Evolutionary conservation across 2,888 invertebrate species (phyloP).

Genomic region (Spisula solida): DNA sequence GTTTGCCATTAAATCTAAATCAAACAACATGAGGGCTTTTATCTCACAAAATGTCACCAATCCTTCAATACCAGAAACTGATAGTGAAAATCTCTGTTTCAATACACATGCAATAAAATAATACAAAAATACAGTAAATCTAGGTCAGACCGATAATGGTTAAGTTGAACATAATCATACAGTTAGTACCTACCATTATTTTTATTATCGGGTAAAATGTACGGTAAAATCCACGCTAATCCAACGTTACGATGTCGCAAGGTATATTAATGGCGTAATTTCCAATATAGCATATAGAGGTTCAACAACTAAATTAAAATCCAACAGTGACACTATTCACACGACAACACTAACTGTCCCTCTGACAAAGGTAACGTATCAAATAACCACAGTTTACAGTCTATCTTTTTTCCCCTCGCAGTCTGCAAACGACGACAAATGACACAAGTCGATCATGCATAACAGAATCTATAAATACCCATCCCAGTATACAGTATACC

Average conservation of each 20-base stretch:
- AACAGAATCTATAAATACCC: slow-evolving; percentile 43
- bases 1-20: not conserved
- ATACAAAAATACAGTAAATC: not conserved
- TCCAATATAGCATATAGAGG: slow-evolving; percentile 8
- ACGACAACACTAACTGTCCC: slow-evolving; percentile 6
- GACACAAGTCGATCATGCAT: slow-evolving; percentile 32
- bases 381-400: slow-evolving; percentile 12
- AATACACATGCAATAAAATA: not conserved
- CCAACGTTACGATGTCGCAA: slow-evolving; percentile 13
- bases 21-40: slow-evolving; percentile 9
- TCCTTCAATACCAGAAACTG: slow-evolving; percentile 9
- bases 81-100: slow-evolving; percentile 8
- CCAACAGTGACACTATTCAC: not conserved
- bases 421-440: slow-evolving; percentile 32
- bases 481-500: slow-evolving; percentile 27
- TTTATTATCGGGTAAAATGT: not conserved
- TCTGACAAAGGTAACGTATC: slow-evolving; percentile 1
- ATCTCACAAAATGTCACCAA: not conserved
- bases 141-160: not conserved
- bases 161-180: slow-evolving; percentile 13
- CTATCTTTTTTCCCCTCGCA: slow-evolving; percentile 2
- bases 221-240: not conserved
- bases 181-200: slow-evolving; percentile 19
- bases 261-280: not conserved
- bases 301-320: slow-evolving; percentile 11